Base-by-base conservation (phyloP, 2,888 invertebrate genomes). In the Noctuana brunneofusca region DNA sequence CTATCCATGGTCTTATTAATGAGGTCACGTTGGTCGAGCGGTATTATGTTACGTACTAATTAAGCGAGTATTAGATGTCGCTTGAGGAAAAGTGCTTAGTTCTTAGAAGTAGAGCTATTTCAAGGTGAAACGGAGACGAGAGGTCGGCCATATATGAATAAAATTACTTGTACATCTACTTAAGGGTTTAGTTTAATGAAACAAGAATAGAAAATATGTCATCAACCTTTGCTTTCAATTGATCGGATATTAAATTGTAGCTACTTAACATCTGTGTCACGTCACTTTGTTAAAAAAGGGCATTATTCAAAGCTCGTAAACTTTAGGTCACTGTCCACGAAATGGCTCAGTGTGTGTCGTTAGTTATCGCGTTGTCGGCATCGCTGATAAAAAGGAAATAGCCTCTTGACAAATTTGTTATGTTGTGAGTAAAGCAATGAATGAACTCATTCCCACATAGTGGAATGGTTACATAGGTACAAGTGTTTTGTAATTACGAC, bases 11-110 rank as follows among this genome's bases (percentile, higher is more conserved):
- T 48, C 53, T 38, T 9, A 43, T 54, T 35, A 60, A 60, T 54
- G 32, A 60, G 53, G 46, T 60, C 53, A 46, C 11, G 12, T 43
- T 48, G 16, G 43, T 54, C 32, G 53, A 46, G 60, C 22, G 30
- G 46, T 53, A 35, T 54, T 32, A 54, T 53, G 53, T 60, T 60
- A n/a, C n/a, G n/a, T n/a, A 60, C 60, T 54, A 54, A 60, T 60
- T 60, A 54, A 30, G 6, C 30, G 38, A 52, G 18, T 53, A 30
- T 59, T 43, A 41, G 41, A 30, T 53, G 53, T 60, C 60, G 53
- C 60, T 52, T 48, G 43, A 54, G 60, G 53, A 54, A 60, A 59
- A 53, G 59, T 53, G 46, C 46, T 48, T n/a, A 6, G 53, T 18
- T 24, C 16, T 54, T 48, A 59, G 27, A 49, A 48, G 53, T 24